Evolutionary conservation across 2,888 invertebrate genomes (phyloP).

Genomic region (Agonopterix arenella): DNA sequence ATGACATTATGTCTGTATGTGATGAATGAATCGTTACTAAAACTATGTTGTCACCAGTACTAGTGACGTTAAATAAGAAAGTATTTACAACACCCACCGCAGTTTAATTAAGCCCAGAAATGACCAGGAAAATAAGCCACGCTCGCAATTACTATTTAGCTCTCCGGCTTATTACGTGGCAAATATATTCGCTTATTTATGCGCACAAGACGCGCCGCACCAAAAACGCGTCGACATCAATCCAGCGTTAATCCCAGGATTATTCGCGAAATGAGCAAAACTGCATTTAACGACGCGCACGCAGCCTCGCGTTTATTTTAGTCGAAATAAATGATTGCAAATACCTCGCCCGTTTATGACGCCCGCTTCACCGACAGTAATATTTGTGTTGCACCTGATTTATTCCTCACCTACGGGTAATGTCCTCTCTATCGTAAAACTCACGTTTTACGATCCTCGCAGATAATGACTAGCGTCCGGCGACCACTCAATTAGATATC

Average conservation of each 20-base stretch:
- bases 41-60: too few relatives aligned
- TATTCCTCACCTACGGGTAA: slow-evolving; percentile 38
- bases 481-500: slow-evolving; percentile 18
- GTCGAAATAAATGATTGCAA: slow-evolving; percentile 42
- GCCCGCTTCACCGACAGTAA: slow-evolving; percentile 47
- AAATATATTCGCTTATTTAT: slow-evolving; percentile 40
- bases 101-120: slow-evolving; percentile 36
- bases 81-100: slow-evolving; percentile 4
- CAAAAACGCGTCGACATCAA: slow-evolving; percentile 54
- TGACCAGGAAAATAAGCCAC: slow-evolving; percentile 39
- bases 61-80: too few relatives aligned
- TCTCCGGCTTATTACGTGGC: slow-evolving; percentile 20
- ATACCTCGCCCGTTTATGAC: slow-evolving; percentile 52
- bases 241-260: slow-evolving; percentile 54
- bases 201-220: slow-evolving; percentile 31
- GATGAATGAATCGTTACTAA: too few relatives aligned
- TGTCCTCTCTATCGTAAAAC: slow-evolving; percentile 43
- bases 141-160: slow-evolving; percentile 41
- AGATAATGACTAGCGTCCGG: slow-evolving; percentile 22
- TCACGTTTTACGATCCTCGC: slow-evolving; percentile 37
- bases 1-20: too few relatives aligned
- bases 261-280: slow-evolving; percentile 54
- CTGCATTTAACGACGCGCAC: slow-evolving; percentile 52
- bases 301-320: slow-evolving; percentile 40
- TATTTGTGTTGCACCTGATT: slow-evolving; percentile 62